A percentile compares a stretch with the other conserved stretches of the same genome.
These are phyloP conservation scores for Cepaea nemoralis DNA, from an alignment of 1,140 invertebrate genomes.

Conservation along the genomic window DNA sequence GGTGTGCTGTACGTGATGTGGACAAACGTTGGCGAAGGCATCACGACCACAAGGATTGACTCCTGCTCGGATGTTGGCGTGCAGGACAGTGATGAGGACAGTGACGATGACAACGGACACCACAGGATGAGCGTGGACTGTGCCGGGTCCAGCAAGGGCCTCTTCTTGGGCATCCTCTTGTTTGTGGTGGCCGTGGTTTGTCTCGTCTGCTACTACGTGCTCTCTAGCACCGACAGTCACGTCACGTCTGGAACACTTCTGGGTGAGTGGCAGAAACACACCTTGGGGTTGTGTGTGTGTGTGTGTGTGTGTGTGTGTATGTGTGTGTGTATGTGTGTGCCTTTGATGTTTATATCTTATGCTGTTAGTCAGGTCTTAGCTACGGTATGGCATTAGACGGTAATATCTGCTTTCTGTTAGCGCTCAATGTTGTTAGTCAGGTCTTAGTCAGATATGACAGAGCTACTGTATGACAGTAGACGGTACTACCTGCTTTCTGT, in stretches of 20 bases:
- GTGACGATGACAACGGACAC: neutral
- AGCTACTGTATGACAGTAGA: no score
- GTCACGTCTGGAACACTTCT: neutral
- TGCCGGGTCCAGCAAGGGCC: conserved; percentile 86
- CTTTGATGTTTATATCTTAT: no score
- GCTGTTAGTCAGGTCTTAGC: no score
- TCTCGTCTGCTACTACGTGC: conserved; percentile 91
- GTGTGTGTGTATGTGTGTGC: no score
- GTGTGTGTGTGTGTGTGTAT: no score
- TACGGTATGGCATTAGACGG: no score
- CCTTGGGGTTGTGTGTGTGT: no score
- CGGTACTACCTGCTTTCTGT: no score
- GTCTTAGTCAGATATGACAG: no score
- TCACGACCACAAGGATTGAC: neutral
- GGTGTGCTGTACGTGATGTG: conserved; percentile 97
- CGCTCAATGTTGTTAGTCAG: no score
- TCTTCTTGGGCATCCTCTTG: conserved; percentile 90
- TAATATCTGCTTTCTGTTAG: no score
- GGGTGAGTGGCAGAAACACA: neutral
- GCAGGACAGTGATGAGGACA: neutral
- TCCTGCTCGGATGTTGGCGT: neutral
- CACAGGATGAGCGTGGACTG: conserved; percentile 74
- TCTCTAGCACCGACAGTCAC: conserved; percentile 29
- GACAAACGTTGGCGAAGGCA: conserved; percentile 54
- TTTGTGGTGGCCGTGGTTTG: conserved; percentile 91